Evolutionary conservation across 2,113 vertebrate genomes (phyloP).

Genomic region (Axis porcinus): DNA sequence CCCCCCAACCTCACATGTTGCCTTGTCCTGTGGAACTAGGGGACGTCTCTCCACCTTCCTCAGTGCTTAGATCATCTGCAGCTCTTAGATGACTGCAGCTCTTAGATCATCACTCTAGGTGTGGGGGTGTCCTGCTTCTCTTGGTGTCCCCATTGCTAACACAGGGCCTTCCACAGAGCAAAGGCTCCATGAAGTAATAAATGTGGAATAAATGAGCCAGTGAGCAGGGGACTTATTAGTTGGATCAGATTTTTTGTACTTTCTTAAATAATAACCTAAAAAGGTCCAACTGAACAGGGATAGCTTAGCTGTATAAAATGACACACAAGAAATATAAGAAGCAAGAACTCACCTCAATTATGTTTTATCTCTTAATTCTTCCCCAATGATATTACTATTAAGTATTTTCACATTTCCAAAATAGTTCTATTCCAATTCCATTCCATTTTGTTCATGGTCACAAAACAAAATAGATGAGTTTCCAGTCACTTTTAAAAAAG

Average conservation of each 20-base stretch:
- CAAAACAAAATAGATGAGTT: background rate
- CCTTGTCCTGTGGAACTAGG: background rate
- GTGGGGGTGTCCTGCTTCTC: background rate
- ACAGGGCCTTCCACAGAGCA: background rate
- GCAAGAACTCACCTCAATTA: background rate
- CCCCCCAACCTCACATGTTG: too few species aligned
- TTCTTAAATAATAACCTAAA: background rate
- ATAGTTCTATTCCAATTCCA: background rate
- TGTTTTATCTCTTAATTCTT: background rate
- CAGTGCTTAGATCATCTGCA: too few species aligned
- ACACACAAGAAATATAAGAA: background rate
- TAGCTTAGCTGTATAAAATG: background rate
- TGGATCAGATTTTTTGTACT: background rate
- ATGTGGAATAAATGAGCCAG: background rate
- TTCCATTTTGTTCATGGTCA: background rate
- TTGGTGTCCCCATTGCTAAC: background rate
- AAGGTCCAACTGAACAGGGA: background rate
- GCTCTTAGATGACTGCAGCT: too few species aligned
- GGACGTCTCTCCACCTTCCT: background rate
- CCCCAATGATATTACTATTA: background rate
- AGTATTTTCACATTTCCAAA: background rate
- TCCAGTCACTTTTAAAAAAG: background rate
- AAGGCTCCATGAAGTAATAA: background rate
- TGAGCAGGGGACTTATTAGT: background rate
- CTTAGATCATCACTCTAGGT: background rate